Evolutionary conservation across 2,113 vertebrate species (phyloP).

Genomic region (Fulica atra): DNA sequence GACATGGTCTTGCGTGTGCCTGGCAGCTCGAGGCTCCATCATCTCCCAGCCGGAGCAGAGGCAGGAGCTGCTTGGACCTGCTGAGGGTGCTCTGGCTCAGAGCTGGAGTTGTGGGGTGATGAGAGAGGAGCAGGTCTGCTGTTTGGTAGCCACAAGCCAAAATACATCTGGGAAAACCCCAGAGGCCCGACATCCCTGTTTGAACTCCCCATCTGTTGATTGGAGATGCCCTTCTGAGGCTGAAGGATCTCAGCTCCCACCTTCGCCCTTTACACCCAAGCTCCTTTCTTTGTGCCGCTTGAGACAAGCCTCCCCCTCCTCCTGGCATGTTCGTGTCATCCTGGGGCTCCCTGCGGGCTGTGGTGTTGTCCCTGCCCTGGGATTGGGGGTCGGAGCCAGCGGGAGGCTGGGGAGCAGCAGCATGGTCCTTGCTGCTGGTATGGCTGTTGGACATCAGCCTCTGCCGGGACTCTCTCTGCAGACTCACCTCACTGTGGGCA

Average conservation of each 20-base stretch:
- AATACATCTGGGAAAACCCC: background rate
- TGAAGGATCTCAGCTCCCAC: background rate
- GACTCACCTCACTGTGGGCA: constrained; percentile 75
- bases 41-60: too few relatives aligned
- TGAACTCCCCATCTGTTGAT: background rate
- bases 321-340: background rate
- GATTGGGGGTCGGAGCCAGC: background rate
- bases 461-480: constrained; percentile 39
- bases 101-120: too few relatives aligned
- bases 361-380: background rate
- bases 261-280: background rate
- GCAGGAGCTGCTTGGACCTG: too few relatives aligned
- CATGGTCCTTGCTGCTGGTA: background rate
- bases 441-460: background rate
- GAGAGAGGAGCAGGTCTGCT: background rate
- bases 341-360: background rate
- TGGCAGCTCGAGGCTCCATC: too few relatives aligned
- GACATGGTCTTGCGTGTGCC: too few relatives aligned
- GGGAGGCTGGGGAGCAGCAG: background rate
- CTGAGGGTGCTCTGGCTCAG: too few relatives aligned
- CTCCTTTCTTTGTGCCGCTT: background rate
- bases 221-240: background rate
- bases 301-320: background rate
- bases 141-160: background rate
- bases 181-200: background rate